These are phyloP conservation scores for Euura lappo DNA, from an alignment of 1,140 invertebrate genomes.

Conservation along the genomic window DNA sequence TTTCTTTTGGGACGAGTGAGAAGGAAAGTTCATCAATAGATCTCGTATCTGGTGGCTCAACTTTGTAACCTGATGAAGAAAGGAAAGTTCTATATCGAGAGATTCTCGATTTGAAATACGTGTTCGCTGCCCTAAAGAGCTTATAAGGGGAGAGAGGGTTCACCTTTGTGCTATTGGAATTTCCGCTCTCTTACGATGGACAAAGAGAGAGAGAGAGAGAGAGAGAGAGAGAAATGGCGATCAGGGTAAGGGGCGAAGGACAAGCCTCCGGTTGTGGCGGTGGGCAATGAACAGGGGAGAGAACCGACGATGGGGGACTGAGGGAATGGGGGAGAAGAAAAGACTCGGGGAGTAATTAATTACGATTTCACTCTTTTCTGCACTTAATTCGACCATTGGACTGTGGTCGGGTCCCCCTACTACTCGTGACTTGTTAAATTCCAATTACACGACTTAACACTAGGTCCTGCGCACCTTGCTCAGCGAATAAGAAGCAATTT, in stretches of 20 bases:
- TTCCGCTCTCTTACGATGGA: conserved; percentile 33
- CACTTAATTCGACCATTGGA: conserved; percentile 40
- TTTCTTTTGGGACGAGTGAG: no score
- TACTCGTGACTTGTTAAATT: conserved; percentile 43
- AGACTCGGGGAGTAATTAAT: conserved; percentile 46
- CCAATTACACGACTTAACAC: conserved; percentile 38
- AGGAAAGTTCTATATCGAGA: background rate
- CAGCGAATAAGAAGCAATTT: no score
- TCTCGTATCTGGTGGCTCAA: background rate
- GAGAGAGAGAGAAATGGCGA: background rate
- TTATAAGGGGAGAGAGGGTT: conserved; percentile 29
- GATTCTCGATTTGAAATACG: conserved; percentile 20
- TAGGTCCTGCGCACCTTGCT: no score
- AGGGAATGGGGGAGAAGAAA: background rate
- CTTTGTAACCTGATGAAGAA: background rate
- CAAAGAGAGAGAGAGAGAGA: conserved; percentile 30
- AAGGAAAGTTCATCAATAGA: no score
- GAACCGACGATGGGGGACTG: background rate
- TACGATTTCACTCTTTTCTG: conserved; percentile 50
- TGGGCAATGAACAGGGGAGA: background rate
- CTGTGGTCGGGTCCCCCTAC: conserved; percentile 34
- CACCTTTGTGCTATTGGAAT: conserved; percentile 40
- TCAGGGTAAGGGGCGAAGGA: background rate
- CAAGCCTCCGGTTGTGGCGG: background rate
- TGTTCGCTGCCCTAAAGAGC: conserved; percentile 25